Base-by-base conservation (phyloP, 2,113 vertebrate genomes). In the Leucoraja erinaceus region DNA sequence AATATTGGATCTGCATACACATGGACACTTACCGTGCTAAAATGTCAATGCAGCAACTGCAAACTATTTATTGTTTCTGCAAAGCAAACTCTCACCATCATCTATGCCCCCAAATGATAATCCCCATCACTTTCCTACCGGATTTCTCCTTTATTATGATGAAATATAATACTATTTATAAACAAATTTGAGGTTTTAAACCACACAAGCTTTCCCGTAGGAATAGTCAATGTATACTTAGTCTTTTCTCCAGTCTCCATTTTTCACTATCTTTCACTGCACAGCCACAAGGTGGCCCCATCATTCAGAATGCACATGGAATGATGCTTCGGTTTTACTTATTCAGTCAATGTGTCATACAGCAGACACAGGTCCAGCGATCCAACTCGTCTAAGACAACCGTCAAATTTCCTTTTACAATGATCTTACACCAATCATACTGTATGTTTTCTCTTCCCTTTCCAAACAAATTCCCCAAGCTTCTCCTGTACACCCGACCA, bases 201-300 rank as follows among this genome's bases (percentile, higher is more conserved):
- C 9, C 25, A 18, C 70, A 2, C 88, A 47, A 5, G 6, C 33
- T 47, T 91, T 91, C 16, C n/a, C 31, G 28, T 72, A 20, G 18
- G 18, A 91, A 72, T 72, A 91, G 54, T 20, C 33, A 91, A 90
- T 16, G 28, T 68, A 3, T 11, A 70, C 18, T 91, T 25, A 72
- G n/a, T 9, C 4, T 14, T 72, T 72, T 91, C 66, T 91, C 63
- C 33, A 47, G 7, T 28, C 22, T 70, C 11, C 90, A 72, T 25
- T 22, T 90, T 38, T 33, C 68, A n/a, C 16, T 70, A 22, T 28
- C 70, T 72, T 91, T 3, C 90, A 54, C 20, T 72, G 22, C 25
- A 4, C 54, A 14, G 10, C 90, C 90, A 91, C 90, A 72, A 91
- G 90, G 59, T 91, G 90, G 22, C 90, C 68, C 90, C 66, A 74